Base-by-base conservation (phyloP, 2,113 vertebrate species). In the Hippoglossus stenolepis region DNA sequence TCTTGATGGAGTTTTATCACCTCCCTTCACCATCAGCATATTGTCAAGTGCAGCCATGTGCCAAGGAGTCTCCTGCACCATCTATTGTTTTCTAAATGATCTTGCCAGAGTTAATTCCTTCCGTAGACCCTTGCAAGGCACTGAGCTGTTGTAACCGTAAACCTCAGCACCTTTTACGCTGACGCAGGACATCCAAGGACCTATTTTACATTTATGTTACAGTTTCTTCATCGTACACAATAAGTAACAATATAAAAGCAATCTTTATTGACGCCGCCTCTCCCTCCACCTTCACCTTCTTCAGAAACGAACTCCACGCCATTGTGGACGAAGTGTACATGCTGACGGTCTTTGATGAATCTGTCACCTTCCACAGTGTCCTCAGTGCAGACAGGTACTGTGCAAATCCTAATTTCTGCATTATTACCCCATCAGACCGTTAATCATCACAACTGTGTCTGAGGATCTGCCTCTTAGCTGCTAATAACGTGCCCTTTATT, bases 261-360 rank as follows among this genome's bases (percentile, higher is more conserved):
- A 26, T 20, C 21, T 17, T 70, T 75, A 69, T 62, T 58, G 62
- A 54, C 24, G n/a, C 24, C n/a, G 2, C 13, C 20, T 58, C 53
- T 53, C 24, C 9, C 24, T 14, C 15, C 15, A 35, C 47, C 5
- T 7, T 78, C 38, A 73, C 66, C 58, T 86, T 18, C 65, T 79
- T 70, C 79, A 99, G 98, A 78, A 89, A 98, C 24, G 81, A 93
- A 79, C 93, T 99, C 70, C 98, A 99, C 9, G 95, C 95, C 89
- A 94, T 99, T 63, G 87, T 98, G 70, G 98, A 99, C 80, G 98
- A 99, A 88, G 89, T 99, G 83, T 99, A 98, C 93, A 98, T 99
- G 98, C 94, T 99, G 87, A 96, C 97, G 0, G 95, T 99, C 80
- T 99, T 99, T 89, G 95, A 96, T 28, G 94, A 97, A 73, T 91